Evolutionary conservation across 2,888 invertebrate genomes (phyloP).

Genomic region (Lycophotia porphyrea): DNA sequence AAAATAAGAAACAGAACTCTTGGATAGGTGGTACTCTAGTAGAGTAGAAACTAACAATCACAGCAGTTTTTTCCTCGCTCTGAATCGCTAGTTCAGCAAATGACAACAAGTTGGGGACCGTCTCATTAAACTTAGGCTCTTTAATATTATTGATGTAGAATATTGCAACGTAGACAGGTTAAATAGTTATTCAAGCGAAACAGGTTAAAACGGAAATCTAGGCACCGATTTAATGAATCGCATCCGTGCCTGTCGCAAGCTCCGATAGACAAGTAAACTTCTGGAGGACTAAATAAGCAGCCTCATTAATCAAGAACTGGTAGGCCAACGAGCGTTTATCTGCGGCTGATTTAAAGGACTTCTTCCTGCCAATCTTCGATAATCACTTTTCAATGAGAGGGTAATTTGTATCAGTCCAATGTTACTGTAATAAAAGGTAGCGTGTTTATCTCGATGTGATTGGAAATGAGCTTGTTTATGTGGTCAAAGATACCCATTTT

Average conservation of each 20-base stretch:
- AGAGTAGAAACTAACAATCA: constrained; percentile 35
- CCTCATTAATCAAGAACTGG: constrained; percentile 73
- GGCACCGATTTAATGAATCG: constrained; percentile 85
- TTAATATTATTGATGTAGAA: constrained; percentile 59
- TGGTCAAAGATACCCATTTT: background rate
- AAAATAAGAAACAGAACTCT: constrained; percentile 8
- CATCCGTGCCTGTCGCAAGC: constrained; percentile 82
- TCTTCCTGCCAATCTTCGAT: constrained; percentile 61
- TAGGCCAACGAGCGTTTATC: constrained; percentile 58
- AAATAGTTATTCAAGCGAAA: constrained; percentile 75
- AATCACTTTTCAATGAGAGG: constrained; percentile 52
- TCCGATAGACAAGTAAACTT: constrained; percentile 71
- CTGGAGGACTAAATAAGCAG: constrained; percentile 67
- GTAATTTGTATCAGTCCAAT: constrained; percentile 56
- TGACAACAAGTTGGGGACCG: constrained; percentile 13
- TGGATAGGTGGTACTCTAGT: constrained; percentile 3
- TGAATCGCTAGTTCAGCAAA: constrained; percentile 47
- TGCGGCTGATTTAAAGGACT: constrained; percentile 63
- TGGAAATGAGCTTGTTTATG: constrained; percentile 32
- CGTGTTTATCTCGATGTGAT: constrained; percentile 20
- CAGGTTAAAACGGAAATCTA: constrained; percentile 88
- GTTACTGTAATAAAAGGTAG: constrained; percentile 47
- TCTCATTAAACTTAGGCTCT: constrained; percentile 47
- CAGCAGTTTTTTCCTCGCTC: constrained; percentile 41
- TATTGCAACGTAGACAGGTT: constrained; percentile 68